Evolutionary conservation across 2,797 vertebrate genomes (phyloP), one percentile per base, ranked within the genome.

Genomic region (Phrynocephalus vlangalii): DNA sequence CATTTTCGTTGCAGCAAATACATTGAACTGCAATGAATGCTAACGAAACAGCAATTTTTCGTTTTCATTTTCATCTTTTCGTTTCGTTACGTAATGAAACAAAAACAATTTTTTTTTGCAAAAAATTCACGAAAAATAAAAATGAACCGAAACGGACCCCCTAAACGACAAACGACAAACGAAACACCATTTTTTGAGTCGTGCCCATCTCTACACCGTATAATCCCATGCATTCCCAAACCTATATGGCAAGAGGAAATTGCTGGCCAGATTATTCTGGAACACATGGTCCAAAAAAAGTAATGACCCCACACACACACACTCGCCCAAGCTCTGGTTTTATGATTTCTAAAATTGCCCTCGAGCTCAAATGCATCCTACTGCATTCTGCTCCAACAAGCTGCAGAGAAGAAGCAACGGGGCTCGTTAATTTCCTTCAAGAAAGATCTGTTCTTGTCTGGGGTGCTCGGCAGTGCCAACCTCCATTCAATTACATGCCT

Each of bases 401-500:
- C 89, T 88, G 91, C 75, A 94, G 91, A 90, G 70, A 63, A 81
- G 71, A 93, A 93, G 79, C 86, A 90, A 91, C 50, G 86, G 88
- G 63, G 18, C 83, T 89, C 83, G 79, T 91, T 94, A 80, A 83
- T 91, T 91, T 93, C 92, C 82, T 79, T 92, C 73, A 83, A 89
- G 91, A 94, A 94, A 87, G 86, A 88, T 10, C 33, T 44, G 22
- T 89, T 92, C 89, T 75, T 88, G 90, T 82, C 86, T 88, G 91
- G 89, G 91, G 88, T 93, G 80, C 91, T 94, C 67, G 94, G 93
- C 90, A 90, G 87, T 87, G 94, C 89, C 91, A 90, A 88, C 83
- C 94, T 95, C 85, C 75, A 85, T 94, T 95, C 90, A 94, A 93
- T 94, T 94, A 92, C 86, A 86, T 86, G 91, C 89, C 89, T 95